These are phyloP conservation scores for Indicator maculatus DNA, from an alignment of 2,113 vertebrate species.

Conservation along the genomic window DNA sequence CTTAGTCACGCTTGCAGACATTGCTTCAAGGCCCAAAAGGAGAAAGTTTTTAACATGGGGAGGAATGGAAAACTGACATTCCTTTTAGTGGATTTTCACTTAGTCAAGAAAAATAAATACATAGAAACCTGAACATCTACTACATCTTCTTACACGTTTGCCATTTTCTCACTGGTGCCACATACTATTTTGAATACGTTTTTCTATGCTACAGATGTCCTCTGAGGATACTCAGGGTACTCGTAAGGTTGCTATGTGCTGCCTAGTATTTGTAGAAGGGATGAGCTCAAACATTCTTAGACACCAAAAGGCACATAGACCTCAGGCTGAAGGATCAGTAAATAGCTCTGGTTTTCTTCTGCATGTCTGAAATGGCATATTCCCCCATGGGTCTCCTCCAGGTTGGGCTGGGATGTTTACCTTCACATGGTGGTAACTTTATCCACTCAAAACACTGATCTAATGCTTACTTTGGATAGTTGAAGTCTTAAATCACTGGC, in stretches of 20 bases:
- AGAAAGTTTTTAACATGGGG: background rate
- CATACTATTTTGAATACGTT: background rate
- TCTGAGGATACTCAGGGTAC: background rate
- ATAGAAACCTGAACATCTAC: background rate
- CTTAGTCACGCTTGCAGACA: fast-evolving
- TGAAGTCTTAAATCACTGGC: background rate
- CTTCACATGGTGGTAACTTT: background rate
- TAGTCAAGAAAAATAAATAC: background rate
- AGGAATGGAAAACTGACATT: background rate
- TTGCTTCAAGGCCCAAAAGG: background rate
- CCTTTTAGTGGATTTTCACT: background rate
- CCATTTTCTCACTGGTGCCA: background rate
- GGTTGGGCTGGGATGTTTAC: background rate
- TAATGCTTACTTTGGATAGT: background rate
- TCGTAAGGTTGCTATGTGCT: background rate
- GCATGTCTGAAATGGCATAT: fast-evolving
- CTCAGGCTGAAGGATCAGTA: background rate
- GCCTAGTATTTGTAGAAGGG: too few relatives aligned
- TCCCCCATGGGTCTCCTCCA: background rate
- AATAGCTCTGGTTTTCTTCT: background rate
- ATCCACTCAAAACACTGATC: background rate
- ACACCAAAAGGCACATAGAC: background rate
- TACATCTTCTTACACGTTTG: background rate
- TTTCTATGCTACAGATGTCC: background rate
- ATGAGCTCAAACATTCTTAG: background rate